Percentiles rank a stretch among this genome's conserved stretches.
phyloP scores from a whole-genome alignment of 2,797 vertebrate species.

The Chloroceryle inda region DNA sequence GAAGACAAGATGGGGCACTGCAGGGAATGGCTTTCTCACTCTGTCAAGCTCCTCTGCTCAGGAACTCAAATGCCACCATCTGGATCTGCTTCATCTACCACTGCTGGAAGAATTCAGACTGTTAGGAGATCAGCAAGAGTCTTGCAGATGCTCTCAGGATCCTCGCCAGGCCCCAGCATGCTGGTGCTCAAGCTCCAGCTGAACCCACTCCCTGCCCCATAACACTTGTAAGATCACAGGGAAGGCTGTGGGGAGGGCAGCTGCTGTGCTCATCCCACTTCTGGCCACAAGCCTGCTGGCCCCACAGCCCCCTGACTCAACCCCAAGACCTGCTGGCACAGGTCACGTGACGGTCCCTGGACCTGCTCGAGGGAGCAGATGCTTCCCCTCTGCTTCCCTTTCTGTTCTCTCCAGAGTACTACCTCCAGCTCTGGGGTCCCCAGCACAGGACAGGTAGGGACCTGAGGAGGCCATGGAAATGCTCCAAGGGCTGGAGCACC shows the following conservation, averaged over 20 bases:
- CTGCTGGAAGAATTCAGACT: not conserved
- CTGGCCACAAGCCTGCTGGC: not conserved
- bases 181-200: not conserved
- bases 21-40: not conserved
- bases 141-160: not conserved
- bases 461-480: not conserved
- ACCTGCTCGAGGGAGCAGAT: not conserved
- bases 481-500: not conserved
- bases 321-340: not conserved
- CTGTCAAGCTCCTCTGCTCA: not conserved
- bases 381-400: not conserved
- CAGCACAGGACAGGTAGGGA: not conserved
- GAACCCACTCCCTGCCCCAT: not conserved
- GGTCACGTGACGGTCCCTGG: not conserved
- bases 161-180: rapidly evolving
- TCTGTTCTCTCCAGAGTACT: not conserved
- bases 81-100: slow-evolving; percentile 9
- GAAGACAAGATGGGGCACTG: slow-evolving; percentile 16
- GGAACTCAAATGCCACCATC: slow-evolving; percentile 58
- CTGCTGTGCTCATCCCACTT: not conserved
- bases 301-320: not conserved
- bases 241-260: not conserved
- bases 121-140: not conserved
- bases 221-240: not conserved
- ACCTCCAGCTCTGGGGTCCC: not conserved